A percentile compares a stretch with the other conserved stretches of the same genome.
phyloP scores from a whole-genome alignment of 1,140 invertebrate species.

The Trachymyrmex septentrionalis region DNA sequence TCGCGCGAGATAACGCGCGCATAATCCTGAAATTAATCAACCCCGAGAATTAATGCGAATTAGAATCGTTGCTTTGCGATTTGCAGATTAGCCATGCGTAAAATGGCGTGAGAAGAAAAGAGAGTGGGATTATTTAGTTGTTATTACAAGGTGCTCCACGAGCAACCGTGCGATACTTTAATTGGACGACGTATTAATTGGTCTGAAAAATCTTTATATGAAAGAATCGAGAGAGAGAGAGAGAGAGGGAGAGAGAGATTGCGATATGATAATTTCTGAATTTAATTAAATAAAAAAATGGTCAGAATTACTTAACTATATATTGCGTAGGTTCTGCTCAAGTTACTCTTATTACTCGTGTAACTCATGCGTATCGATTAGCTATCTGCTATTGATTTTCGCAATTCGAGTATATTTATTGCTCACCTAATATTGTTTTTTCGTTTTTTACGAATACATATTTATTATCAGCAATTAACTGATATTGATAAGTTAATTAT shows the following conservation, averaged over 20 bases:
- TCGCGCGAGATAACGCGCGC: conserved; percentile 54
- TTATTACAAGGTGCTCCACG: neutral
- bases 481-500: neutral
- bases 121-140: neutral
- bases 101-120: conserved; percentile 51
- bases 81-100: conserved; percentile 43
- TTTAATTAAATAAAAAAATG: neutral
- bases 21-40: conserved; percentile 58
- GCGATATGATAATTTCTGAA: neutral
- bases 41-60: conserved; percentile 48
- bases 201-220: neutral
- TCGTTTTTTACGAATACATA: neutral
- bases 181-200: neutral
- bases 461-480: neutral
- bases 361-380: neutral
- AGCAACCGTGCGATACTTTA: neutral
- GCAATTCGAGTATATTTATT: neutral
- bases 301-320: neutral
- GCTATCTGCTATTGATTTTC: neutral
- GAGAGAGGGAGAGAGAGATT: no score
- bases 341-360: no score
- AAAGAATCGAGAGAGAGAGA: no score
- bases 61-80: conserved; percentile 35
- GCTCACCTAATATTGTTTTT: neutral
- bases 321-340: neutral